Evolutionary conservation across 2,113 vertebrate species (phyloP).

Genomic region (Albula glossodonta): DNA sequence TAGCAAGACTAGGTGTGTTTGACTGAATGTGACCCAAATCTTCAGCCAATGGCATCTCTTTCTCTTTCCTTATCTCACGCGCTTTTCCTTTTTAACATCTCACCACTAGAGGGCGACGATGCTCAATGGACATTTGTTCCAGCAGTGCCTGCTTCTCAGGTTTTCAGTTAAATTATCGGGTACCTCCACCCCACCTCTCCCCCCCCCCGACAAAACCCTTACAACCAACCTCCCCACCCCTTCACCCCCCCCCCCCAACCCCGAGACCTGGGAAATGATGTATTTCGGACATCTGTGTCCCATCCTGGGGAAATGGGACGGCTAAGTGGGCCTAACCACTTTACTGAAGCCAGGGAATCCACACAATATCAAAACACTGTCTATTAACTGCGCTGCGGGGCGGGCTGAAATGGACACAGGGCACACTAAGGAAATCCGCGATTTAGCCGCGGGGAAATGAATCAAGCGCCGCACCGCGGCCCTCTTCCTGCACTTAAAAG

Average conservation of each 20-base stretch:
- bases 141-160: background rate
- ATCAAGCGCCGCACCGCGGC: constrained; percentile 51
- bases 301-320: background rate
- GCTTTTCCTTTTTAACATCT: background rate
- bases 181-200: background rate
- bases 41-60: background rate
- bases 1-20: no score
- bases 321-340: background rate
- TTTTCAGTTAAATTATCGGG: background rate
- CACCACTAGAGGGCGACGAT: background rate
- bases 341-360: background rate
- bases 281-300: background rate
- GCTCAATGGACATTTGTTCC: background rate
- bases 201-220: background rate
- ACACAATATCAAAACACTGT: background rate
- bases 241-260: background rate
- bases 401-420: constrained; percentile 64
- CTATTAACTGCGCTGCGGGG: constrained; percentile 24
- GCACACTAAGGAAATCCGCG: constrained; percentile 83
- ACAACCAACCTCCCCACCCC: background rate
- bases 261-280: background rate
- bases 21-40: background rate
- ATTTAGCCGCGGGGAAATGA: constrained; percentile 79
- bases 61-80: background rate
- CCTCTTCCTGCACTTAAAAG: constrained; percentile 55